A percentile compares a stretch with the other conserved stretches of the same genome.
phyloP scores from a whole-genome alignment of 2,113 vertebrate species.

The Vimba vimba region DNA sequence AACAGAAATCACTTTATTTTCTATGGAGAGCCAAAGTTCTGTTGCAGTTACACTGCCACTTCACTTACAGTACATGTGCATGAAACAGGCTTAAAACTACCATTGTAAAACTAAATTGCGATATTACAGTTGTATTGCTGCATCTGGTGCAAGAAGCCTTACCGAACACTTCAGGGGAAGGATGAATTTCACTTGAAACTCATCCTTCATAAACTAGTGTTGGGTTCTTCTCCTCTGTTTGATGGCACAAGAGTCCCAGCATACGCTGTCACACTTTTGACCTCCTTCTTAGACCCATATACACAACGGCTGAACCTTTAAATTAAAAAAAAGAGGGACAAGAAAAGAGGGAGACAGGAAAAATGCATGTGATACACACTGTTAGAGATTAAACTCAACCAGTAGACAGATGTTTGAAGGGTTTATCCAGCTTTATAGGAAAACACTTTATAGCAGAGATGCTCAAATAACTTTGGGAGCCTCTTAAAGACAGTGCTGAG shows the following conservation, averaged over 20 bases:
- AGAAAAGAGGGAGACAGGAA: neutral
- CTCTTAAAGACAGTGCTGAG: neutral
- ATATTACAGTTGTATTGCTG: neutral
- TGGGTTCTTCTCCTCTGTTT: neutral
- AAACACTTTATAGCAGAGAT: constrained; percentile 4
- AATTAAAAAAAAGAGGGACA: neutral
- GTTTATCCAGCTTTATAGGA: neutral
- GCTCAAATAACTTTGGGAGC: neutral
- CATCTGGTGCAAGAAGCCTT: neutral
- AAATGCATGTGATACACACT: neutral
- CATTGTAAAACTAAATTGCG: neutral
- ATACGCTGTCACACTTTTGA: neutral
- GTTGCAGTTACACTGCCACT: neutral
- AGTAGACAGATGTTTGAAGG: neutral
- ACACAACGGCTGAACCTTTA: neutral
- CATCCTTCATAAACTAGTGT: neutral
- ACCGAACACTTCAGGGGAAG: neutral
- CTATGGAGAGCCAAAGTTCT: neutral
- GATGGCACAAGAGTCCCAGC: neutral
- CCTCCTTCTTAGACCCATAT: neutral
- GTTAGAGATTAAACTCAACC: neutral
- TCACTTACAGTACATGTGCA: neutral
- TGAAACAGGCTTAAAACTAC: neutral
- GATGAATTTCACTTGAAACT: neutral
- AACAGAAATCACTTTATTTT: neutral